A percentile compares a stretch with the other conserved stretches of the same genome.
phyloP scores from a whole-genome alignment of 2,888 invertebrate genomes.

The Allolobophora icterica region DNA sequence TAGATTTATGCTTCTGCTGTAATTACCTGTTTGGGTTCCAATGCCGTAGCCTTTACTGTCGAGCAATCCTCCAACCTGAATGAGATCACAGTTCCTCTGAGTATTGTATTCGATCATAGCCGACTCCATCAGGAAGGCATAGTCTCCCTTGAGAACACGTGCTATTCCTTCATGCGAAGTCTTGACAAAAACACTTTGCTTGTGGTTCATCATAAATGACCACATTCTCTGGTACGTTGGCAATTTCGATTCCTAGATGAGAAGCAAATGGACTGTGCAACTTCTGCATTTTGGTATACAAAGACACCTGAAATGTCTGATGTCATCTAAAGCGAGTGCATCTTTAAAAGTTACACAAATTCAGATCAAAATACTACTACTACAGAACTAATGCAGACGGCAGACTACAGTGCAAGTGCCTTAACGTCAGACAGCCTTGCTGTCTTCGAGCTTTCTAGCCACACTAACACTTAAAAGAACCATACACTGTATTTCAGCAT shows the following conservation, averaged over 20 bases:
- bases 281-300: too few relatives aligned
- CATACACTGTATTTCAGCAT: too few relatives aligned
- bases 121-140: slow-evolving; percentile 68
- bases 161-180: slow-evolving; percentile 69
- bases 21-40: slow-evolving; percentile 77
- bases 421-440: too few relatives aligned
- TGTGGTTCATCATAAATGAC: slow-evolving; percentile 86
- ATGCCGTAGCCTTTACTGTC: slow-evolving; percentile 96
- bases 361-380: too few relatives aligned
- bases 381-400: too few relatives aligned
- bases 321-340: too few relatives aligned
- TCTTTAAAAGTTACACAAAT: too few relatives aligned
- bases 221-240: slow-evolving; percentile 93
- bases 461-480: too few relatives aligned
- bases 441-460: too few relatives aligned
- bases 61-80: slow-evolving; percentile 86
- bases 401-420: too few relatives aligned
- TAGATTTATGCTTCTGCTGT: background rate
- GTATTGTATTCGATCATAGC: slow-evolving; percentile 67
- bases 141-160: slow-evolving; percentile 66
- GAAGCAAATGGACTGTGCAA: background rate
- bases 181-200: slow-evolving; percentile 79
- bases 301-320: too few relatives aligned
- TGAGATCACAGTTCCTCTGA: slow-evolving; percentile 78
- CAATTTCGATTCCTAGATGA: slow-evolving; percentile 77